Base-by-base conservation (phyloP, 2,888 invertebrate genomes). In the Meandrusa payeni region DNA sequence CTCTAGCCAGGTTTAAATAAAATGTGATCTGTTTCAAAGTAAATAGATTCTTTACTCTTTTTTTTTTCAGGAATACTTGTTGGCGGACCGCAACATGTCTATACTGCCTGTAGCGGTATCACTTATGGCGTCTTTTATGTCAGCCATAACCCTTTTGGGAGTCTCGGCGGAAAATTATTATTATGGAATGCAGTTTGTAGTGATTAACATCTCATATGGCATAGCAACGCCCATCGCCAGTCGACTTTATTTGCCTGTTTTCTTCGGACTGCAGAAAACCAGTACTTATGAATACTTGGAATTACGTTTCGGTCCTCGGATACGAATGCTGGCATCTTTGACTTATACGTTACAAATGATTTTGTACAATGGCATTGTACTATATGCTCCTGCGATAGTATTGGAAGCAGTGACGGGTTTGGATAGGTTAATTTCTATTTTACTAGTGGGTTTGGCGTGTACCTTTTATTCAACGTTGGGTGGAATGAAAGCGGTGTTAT, bases 201-300 rank as follows among this genome's bases (percentile, higher is more conserved):
- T 94, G 10, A 93, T 95, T 31, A 95, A 95, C 68, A 52, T 95
- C 31, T 91, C 95, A 0, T 94, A 95, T 57, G 89, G 76, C 12
- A 57, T 96, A 7, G 93, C 93, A 3, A 95, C 95, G 1, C 95
- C 95, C 0, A 89, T 95, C 33, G 93, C 92, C 2, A 93, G 93
- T 11, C 92, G 92, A 64, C 73, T 94, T 24, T 96, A 94, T 72
- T 83, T 97, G 45, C 96, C 97, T 22, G 95, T 97, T 23, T 96
- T 97, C 74, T 96, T 93, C 69, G 92, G 93, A 50, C 83, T 96
- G 4, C 93, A 94, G 71, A 92, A 92, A 48, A 93, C 94, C n/a
- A 96, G 96, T 71, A 94, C 95, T 39, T 97, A 96, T 69, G 95
- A 97, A 93, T 98, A 98, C 73, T 88, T 98, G 62, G 96, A 97